phyloP scores from a whole-genome alignment of 2,888 invertebrate genomes.

The Ganaspis brasiliensis region DNA sequence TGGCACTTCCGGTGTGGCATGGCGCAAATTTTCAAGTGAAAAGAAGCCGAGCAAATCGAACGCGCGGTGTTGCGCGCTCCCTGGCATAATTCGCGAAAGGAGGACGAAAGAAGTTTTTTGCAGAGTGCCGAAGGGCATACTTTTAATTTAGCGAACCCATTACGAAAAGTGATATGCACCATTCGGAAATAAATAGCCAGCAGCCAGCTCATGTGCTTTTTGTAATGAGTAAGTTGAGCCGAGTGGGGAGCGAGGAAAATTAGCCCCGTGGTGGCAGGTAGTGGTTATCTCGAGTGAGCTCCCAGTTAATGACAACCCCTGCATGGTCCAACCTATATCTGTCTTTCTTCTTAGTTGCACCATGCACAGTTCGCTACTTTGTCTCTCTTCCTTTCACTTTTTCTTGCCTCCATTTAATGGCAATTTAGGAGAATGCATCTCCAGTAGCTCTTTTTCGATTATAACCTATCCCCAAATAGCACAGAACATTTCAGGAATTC shows the following conservation, averaged over 20 bases:
- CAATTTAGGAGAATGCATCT: slow-evolving; percentile 25
- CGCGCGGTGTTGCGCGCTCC: slow-evolving; percentile 8
- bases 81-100: slow-evolving; percentile 10
- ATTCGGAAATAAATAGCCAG: slow-evolving; percentile 77
- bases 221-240: slow-evolving; percentile 66
- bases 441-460: not conserved
- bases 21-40: slow-evolving; percentile 25
- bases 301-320: slow-evolving; percentile 80
- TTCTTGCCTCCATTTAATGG: slow-evolving; percentile 19
- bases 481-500: not conserved
- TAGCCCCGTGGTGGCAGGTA: slow-evolving; percentile 79
- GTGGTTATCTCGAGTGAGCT: slow-evolving; percentile 79
- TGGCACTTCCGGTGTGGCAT: slow-evolving; percentile 30
- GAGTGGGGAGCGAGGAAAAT: slow-evolving; percentile 73
- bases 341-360: slow-evolving; percentile 55
- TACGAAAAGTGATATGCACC: slow-evolving; percentile 77
- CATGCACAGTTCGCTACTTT: slow-evolving; percentile 4
- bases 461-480: not conserved
- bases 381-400: slow-evolving; percentile 13
- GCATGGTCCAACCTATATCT: slow-evolving; percentile 69
- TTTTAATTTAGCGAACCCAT: slow-evolving; percentile 74
- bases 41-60: slow-evolving; percentile 33
- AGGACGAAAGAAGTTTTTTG: slow-evolving; percentile 34
- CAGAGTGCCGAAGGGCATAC: slow-evolving; percentile 69
- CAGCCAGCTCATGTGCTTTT: slow-evolving; percentile 72